Conservation (phyloP, 1,140 invertebrate genomes). For the Lordiphosa collinella region DNA sequence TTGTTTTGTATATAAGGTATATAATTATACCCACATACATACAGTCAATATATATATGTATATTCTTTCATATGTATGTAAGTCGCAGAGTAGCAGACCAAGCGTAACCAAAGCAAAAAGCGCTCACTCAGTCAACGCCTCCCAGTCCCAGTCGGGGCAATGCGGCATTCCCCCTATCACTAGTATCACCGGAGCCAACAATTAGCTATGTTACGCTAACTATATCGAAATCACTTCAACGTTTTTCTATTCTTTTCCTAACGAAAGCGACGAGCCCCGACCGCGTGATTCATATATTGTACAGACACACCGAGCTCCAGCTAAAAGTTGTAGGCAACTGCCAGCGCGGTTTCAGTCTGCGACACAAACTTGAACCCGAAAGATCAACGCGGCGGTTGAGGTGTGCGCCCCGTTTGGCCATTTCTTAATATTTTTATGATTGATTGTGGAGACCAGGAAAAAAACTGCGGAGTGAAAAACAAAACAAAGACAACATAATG, state of each 20-base stretch:
- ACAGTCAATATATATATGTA: too few species aligned
- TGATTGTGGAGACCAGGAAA: not conserved
- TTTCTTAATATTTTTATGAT: constrained; percentile 49
- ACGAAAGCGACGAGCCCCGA: constrained; percentile 11
- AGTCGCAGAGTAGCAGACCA: too few species aligned
- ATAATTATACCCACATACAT: too few species aligned
- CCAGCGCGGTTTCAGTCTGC: constrained; percentile 53
- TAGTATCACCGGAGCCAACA: constrained; percentile 2
- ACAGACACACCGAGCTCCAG: constrained; percentile 4
- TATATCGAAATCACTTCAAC: constrained; percentile 11
- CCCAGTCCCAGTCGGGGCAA: too few species aligned
- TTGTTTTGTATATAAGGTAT: too few species aligned
- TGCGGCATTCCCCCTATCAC: not conserved
- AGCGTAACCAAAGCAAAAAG: too few species aligned
- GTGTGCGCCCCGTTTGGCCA: constrained; percentile 24
- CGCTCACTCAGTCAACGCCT: too few species aligned
- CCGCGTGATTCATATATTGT: constrained; percentile 50
- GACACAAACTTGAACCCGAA: constrained; percentile 59
- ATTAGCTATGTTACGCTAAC: constrained; percentile 12
- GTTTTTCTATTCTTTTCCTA: constrained; percentile 8
- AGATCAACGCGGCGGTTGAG: constrained; percentile 54
- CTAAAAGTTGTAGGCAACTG: constrained; percentile 37
- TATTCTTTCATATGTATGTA: too few species aligned
- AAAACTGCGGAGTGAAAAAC: not conserved
- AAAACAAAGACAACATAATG: not conserved